Evolutionary conservation across 2,797 vertebrate genomes (phyloP).

Genomic region (Ctenochaetus hawaiiensis): DNA sequence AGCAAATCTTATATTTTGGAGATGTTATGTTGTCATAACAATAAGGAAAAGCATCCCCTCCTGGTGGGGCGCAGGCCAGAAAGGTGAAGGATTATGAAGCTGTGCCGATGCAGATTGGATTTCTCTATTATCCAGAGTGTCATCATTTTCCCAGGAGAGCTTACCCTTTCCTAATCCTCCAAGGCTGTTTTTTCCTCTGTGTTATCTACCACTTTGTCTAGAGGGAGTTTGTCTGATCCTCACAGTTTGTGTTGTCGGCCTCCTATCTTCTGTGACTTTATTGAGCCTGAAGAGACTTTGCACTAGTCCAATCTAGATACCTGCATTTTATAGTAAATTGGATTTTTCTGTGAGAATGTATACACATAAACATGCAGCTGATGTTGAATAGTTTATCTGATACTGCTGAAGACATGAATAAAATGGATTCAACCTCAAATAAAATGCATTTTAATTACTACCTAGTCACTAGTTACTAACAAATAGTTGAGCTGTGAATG

Average conservation of each 20-base stretch:
- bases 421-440: neutral
- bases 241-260: constrained; percentile 11
- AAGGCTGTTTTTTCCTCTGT: constrained; percentile 17
- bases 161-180: constrained; percentile 48
- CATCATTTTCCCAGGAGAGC: constrained; percentile 45
- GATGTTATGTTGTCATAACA: constrained; percentile 45
- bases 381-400: constrained; percentile 11
- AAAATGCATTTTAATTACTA: neutral
- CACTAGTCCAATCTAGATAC: constrained; percentile 12
- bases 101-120: constrained; percentile 64
- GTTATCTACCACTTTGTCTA: constrained; percentile 33
- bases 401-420: neutral
- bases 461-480: too few species aligned
- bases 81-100: constrained; percentile 60
- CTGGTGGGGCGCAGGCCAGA: constrained; percentile 27
- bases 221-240: constrained; percentile 49
- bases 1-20: constrained; percentile 40
- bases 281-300: constrained; percentile 52
- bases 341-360: constrained; percentile 27
- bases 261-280: constrained; percentile 31
- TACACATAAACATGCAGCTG: neutral
- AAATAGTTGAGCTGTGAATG: too few species aligned
- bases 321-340: constrained; percentile 6
- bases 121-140: constrained; percentile 52
- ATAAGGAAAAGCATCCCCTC: constrained; percentile 32